Evolutionary conservation across 2,797 vertebrate species (phyloP), one percentile per base, ranked within the genome.

Genomic region (Buphagus erythrorhynchus): DNA sequence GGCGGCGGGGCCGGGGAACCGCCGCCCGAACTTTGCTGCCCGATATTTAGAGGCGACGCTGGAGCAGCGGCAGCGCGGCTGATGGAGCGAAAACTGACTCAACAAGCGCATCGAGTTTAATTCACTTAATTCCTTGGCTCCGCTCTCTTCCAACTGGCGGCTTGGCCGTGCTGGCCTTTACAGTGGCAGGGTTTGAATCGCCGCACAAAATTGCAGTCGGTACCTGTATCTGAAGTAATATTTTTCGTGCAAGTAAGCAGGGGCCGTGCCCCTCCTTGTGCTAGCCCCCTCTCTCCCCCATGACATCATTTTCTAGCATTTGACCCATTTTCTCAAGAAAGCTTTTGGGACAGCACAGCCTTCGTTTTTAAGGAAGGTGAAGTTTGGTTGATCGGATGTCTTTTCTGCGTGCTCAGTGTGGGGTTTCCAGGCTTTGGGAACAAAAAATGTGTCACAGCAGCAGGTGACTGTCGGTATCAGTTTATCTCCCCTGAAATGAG

Each of bases 111-210:
- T 52, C 81, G 85, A 92, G 90, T 97, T 96, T 90, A 96, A 96
- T 97, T 93, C 90, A 63, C 73, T 91, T 95, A 95, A 91, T 94
- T 95, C 88, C 33, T 66, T 93, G 95, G 66, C 93, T 82, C 74
- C 10, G 81, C 72, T 95, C n/a, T 66, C 42, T 92, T 86, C 91
- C 92, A 57, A 9, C 86, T 78, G 91, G 79, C 74, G 51, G 85
- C 85, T 76, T 19, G 36, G 91, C 90, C 43, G 45, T 14, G 2
- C 5, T 79, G 74, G 84, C 86, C 29, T 55, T 58, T 65, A 19
- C 11, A 29, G 77, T 40, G 90, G 75, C 58, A 71, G 57, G 35
- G 77, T 61, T 89, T 43, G 67, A 66, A 48, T 51, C 55, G 65
- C 80, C 33, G 42, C 66, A 26, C 91, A 20, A 24, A 86, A 76